Evolutionary conservation across 2,888 invertebrate species (phyloP), one percentile per base, ranked within the genome.

Genomic region (Margaritifera margaritifera): DNA sequence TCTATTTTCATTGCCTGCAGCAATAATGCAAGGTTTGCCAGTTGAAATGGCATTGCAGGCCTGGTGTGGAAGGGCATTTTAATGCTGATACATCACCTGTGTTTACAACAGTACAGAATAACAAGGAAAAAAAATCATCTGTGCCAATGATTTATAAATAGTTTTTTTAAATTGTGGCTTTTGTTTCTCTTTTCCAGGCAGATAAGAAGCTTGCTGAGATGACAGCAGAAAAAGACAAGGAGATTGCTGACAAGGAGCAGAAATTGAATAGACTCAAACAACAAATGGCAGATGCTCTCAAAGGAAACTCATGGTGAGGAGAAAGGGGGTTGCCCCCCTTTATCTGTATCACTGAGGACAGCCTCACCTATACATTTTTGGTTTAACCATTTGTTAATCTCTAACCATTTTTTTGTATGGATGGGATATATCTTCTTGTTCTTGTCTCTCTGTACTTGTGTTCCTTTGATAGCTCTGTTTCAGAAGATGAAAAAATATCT

Each of bases 241-340:
- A 86, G 67, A 84, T 89, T 27, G 81, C 81, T 31, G 76, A 81
- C 55, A 78, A 82, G 72, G 88, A 89, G 64, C 83, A 84, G 54
- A 89, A 86, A 67, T 66, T 89, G n/a, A 78, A 79, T 50, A 75
- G 83, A 64, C 75, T 89, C 61, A 89, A 89, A 72, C 81, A 80
- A 56, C 89, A 89, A 72, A 89, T 89, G 87, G 89, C 89, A 56
- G 88, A 88, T 58, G 87, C 86, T 50, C 75, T 89, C 53, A 87
- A 87, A 68, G 89, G 88, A 62, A 89, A 89, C 68, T 89, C 89
- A 52, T 86, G 87, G 89, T 88, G 77, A 56, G 72, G 27, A 55
- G 2, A 56, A 24, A 15, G 18, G 31, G 22, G n/a, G 20, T 55
- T 22, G 27, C 19, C 19, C 19, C n/a, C 19, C 22, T 15, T 27